Conservation (phyloP, 2,797 vertebrate species). For the Hipposideros larvatus region DNA sequence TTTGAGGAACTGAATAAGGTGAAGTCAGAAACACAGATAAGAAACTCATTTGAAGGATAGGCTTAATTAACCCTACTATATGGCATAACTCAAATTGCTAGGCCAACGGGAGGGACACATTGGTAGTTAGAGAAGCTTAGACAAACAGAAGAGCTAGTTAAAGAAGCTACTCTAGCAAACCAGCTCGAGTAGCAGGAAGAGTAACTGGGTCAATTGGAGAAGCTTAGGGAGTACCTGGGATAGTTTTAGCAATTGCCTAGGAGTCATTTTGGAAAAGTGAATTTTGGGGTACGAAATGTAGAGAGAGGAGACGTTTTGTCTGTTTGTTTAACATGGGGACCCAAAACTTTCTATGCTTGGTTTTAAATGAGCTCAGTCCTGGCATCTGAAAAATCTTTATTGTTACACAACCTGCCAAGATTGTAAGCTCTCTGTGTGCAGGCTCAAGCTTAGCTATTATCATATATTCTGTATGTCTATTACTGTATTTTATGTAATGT, state of each 20-base stretch:
- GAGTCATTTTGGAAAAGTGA: background rate
- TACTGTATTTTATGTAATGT: background rate
- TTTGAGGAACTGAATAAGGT: background rate
- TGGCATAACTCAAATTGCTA: background rate
- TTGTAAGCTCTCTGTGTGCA: background rate
- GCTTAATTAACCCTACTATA: no score
- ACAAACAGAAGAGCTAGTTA: background rate
- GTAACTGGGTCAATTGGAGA: background rate
- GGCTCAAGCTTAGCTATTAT: background rate
- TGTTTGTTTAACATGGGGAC: background rate
- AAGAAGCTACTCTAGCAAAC: background rate
- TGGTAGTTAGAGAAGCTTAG: rapidly evolving
- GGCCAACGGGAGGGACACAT: background rate
- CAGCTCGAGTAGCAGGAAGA: background rate
- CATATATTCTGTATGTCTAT: background rate
- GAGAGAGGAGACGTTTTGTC: background rate
- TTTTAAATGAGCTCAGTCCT: background rate
- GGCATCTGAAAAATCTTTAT: background rate
- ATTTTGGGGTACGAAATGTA: background rate
- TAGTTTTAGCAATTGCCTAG: background rate
- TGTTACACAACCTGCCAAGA: background rate
- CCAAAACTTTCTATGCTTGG: background rate
- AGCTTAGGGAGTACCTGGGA: background rate
- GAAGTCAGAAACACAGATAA: background rate
- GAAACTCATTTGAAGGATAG: background rate